phyloP scores from a whole-genome alignment of 2,113 vertebrate genomes.

The Poeciliopsis retropinna region DNA sequence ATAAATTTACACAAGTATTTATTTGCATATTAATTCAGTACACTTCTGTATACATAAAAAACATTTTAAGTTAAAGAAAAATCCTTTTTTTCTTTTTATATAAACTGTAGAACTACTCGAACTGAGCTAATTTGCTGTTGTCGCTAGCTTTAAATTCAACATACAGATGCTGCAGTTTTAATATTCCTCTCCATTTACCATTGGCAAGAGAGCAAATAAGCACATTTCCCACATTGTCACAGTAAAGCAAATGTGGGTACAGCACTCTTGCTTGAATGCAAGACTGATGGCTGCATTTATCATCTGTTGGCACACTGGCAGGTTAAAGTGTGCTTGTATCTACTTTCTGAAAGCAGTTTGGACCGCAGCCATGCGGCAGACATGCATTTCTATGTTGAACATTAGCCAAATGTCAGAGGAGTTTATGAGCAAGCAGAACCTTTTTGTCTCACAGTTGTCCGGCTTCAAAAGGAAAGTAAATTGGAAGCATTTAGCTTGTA shows the following conservation, averaged over 20 bases:
- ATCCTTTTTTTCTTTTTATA: background rate
- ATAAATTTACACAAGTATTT: background rate
- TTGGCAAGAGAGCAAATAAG: background rate
- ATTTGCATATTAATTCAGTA: conserved; percentile 2
- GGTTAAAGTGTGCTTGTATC: conserved; percentile 18
- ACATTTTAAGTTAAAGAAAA: background rate
- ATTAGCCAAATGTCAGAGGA: conserved; percentile 11
- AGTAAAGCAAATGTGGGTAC: conserved; percentile 12
- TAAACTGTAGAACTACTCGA: background rate
- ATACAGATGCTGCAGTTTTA: background rate
- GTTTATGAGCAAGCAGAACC: conserved; percentile 24
- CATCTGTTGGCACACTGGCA: background rate
- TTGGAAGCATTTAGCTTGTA: conserved; percentile 18
- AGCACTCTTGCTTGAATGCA: conserved; percentile 3
- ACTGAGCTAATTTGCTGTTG: conserved; percentile 1
- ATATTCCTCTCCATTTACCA: conserved; percentile 1
- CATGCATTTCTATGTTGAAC: conserved; percentile 12
- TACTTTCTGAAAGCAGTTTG: conserved; percentile 26
- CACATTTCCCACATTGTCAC: conserved; percentile 14
- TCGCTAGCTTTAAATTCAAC: background rate
- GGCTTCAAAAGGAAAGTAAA: conserved; percentile 19
- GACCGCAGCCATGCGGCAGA: conserved; percentile 17
- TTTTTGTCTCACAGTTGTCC: conserved; percentile 18
- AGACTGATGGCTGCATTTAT: conserved; percentile 17
- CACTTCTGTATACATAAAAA: background rate